These are phyloP conservation scores for Platorchestia sp. DNA, from an alignment of 1,140 invertebrate species.

Conservation along the genomic window DNA sequence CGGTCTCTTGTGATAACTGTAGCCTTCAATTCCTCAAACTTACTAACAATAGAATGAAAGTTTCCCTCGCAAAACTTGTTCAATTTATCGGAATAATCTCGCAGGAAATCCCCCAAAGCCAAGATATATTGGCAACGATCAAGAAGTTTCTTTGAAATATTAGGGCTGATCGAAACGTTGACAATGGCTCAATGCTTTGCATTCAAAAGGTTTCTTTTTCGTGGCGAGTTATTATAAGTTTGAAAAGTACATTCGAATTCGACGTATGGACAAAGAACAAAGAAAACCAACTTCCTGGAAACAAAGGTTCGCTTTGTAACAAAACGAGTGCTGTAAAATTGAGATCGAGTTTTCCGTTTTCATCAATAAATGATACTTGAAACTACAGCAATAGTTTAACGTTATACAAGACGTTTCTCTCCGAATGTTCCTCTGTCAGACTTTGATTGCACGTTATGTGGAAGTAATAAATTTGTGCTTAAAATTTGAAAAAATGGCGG, in stretches of 20 bases:
- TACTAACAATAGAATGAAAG: constrained; percentile 34
- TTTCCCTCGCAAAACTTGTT: constrained; percentile 30
- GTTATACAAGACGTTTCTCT: not conserved
- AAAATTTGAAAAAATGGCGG: too few relatives aligned
- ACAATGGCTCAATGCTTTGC: constrained; percentile 35
- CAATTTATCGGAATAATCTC: constrained; percentile 52
- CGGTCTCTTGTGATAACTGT: not conserved
- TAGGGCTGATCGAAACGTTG: constrained; percentile 51
- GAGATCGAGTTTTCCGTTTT: not conserved
- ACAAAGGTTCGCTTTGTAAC: not conserved
- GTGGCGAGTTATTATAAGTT: constrained; percentile 8
- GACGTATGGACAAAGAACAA: not conserved
- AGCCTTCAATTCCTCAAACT: constrained; percentile 12
- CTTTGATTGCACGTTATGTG: too few relatives aligned
- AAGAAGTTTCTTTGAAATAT: constrained; percentile 52
- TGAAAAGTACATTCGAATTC: not conserved
- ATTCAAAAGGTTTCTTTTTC: constrained; percentile 1
- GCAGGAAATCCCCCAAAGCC: constrained; percentile 27
- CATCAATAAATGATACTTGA: not conserved
- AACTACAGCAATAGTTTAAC: not conserved
- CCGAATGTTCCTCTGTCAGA: too few relatives aligned
- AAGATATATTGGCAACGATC: constrained; percentile 53
- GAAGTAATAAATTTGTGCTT: too few relatives aligned
- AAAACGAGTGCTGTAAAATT: not conserved
- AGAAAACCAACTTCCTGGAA: not conserved